Conservation (phyloP, 2,797 vertebrate genomes). For the Enteromius treurensis region DNA sequence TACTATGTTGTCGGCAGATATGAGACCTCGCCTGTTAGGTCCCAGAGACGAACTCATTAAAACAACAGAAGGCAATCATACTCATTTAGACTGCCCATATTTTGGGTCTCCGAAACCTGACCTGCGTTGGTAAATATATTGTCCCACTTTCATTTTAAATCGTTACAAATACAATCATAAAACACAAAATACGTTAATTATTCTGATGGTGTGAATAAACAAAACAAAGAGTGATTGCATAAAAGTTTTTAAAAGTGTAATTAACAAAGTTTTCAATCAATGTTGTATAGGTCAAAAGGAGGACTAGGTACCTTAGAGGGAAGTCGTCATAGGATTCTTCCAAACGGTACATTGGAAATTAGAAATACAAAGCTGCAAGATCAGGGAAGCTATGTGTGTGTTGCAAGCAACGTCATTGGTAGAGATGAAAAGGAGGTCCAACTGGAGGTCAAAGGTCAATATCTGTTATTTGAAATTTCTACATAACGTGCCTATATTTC, state of each 20-base stretch:
- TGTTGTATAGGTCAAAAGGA: slow-evolving; percentile 88
- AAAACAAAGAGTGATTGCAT: neutral
- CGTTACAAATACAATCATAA: neutral
- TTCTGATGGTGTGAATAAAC: neutral
- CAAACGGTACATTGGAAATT: slow-evolving; percentile 94
- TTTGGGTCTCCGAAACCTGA: slow-evolving; percentile 96
- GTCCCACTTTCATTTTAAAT: neutral
- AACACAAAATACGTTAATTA: neutral
- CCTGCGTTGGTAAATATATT: slow-evolving; percentile 86
- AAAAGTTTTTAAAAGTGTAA: neutral
- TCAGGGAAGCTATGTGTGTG: slow-evolving; percentile 91
- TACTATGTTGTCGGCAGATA: slow-evolving; percentile 75
- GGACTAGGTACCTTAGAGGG: slow-evolving; percentile 91
- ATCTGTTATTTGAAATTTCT: neutral
- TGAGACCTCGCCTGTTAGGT: slow-evolving; percentile 84
- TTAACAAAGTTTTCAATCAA: neutral
- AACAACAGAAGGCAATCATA: slow-evolving; percentile 86
- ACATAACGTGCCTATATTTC: neutral
- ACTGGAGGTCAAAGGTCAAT: slow-evolving; percentile 95
- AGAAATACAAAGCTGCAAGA: slow-evolving; percentile 85
- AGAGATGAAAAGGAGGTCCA: slow-evolving; percentile 89
- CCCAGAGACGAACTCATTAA: slow-evolving; percentile 85
- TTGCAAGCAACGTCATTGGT: slow-evolving; percentile 92
- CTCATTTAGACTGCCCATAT: slow-evolving; percentile 87
- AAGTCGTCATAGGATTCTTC: slow-evolving; percentile 84